These are phyloP conservation scores for Liolophura sinensis DNA, from an alignment of 1,140 invertebrate species.

Conservation along the genomic window DNA sequence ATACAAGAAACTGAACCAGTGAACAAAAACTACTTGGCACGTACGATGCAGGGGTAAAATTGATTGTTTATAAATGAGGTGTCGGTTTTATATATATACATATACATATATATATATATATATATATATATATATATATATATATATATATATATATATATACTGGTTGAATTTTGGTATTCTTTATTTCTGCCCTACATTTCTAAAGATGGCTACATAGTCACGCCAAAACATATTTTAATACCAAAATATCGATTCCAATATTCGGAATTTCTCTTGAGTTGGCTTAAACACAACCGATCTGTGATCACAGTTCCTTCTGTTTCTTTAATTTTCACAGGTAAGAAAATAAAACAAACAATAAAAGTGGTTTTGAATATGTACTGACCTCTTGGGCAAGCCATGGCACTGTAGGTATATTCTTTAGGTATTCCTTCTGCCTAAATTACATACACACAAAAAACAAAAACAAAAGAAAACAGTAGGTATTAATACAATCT, in stretches of 20 bases:
- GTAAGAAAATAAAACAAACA: neutral
- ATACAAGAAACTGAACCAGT: no score
- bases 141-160: constrained; percentile 9
- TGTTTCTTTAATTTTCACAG: neutral
- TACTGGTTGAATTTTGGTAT: neutral
- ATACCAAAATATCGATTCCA: neutral
- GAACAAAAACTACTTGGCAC: no score
- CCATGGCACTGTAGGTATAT: constrained; percentile 35
- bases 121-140: constrained; percentile 8
- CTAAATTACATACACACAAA: constrained; percentile 19
- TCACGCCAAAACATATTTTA: neutral
- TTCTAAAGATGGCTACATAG: neutral
- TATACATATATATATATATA: neutral
- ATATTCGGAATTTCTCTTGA: no score
- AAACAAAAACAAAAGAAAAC: neutral
- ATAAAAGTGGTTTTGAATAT: neutral
- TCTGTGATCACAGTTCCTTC: neutral
- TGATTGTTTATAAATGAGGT: no score
- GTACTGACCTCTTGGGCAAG: constrained; percentile 39
- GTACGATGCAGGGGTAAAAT: no score
- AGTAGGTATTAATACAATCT: neutral
- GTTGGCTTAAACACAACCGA: neutral
- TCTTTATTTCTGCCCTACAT: constrained; percentile 1
- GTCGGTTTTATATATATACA: neutral
- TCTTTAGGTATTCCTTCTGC: constrained; percentile 46